A percentile compares a stretch with the other conserved stretches of the same genome.
phyloP scores from a whole-genome alignment of 23 tunicate genomes.

The Botrylloides violaceus region DNA sequence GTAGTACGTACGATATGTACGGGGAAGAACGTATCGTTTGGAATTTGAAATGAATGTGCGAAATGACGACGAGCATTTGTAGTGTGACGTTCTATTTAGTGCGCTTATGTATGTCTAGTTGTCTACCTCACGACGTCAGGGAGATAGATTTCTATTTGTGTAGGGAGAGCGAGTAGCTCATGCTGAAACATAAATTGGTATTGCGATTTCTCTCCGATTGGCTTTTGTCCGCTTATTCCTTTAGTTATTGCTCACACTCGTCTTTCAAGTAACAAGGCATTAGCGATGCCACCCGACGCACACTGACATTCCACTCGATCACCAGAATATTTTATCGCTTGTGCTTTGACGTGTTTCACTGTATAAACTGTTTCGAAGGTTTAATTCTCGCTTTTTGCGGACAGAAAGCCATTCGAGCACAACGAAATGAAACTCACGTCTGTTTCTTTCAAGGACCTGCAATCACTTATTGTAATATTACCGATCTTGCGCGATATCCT shows the following conservation, averaged over 20 bases:
- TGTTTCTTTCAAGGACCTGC: background rate
- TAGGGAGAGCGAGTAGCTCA: background rate
- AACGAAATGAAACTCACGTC: background rate
- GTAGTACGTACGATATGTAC: too few species aligned
- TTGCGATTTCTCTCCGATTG: background rate
- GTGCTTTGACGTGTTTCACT: background rate
- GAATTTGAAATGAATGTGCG: too few species aligned
- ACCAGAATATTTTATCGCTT: background rate
- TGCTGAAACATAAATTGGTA: background rate
- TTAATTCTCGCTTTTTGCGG: background rate
- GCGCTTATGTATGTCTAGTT: too few species aligned
- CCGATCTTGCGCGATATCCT: background rate
- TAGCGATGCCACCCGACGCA: background rate
- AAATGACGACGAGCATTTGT: too few species aligned
- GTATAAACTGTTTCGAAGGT: background rate
- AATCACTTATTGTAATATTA: background rate
- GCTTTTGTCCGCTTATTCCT: background rate
- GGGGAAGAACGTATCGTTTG: too few species aligned
- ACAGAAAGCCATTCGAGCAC: background rate
- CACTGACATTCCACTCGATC: background rate
- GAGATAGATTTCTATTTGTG: constrained; percentile 12
- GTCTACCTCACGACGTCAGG: constrained; percentile 10
- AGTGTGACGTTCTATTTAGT: too few species aligned
- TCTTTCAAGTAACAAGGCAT: constrained; percentile 2
- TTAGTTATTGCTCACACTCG: background rate